Conservation (phyloP, 2,888 invertebrate genomes). For the Lingula anatina region DNA sequence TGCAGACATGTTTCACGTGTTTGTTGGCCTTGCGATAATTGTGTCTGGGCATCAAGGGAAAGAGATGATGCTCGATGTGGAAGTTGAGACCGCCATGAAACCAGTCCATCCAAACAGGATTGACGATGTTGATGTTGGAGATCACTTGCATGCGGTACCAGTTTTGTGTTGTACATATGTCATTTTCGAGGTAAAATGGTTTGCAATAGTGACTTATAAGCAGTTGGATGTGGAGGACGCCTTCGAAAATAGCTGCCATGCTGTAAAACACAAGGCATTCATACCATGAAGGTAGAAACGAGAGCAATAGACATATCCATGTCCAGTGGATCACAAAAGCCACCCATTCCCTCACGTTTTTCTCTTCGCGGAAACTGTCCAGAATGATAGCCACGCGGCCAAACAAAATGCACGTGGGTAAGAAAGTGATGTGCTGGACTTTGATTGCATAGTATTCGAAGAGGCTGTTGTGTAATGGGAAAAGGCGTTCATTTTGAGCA, state of each 20-base stretch:
- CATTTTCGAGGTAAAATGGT: slow-evolving; percentile 1
- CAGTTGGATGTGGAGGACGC: slow-evolving; percentile 10
- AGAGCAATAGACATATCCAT: slow-evolving; percentile 6
- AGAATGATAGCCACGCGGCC: slow-evolving; percentile 7
- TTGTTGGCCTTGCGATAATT: slow-evolving; percentile 5
- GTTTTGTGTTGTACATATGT: slow-evolving; percentile 1
- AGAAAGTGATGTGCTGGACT: slow-evolving; percentile 10
- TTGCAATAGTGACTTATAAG: slow-evolving; percentile 11
- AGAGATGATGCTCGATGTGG: slow-evolving; percentile 12
- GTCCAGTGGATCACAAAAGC: slow-evolving; percentile 7
- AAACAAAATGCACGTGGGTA: slow-evolving; percentile 8
- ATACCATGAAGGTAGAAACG: slow-evolving; percentile 3
- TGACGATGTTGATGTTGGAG: slow-evolving; percentile 11
- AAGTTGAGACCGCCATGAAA: slow-evolving; percentile 12
- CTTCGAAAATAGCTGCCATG: slow-evolving; percentile 5
- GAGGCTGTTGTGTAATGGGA: slow-evolving; percentile 5
- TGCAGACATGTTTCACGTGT: slow-evolving; percentile 7
- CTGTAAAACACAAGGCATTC: slow-evolving; percentile 6
- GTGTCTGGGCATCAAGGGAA: slow-evolving; percentile 9
- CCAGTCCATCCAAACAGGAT: slow-evolving; percentile 12
- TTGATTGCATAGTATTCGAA: slow-evolving; percentile 4
- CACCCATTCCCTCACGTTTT: slow-evolving; percentile 2
- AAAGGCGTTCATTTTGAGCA: slow-evolving; percentile 10
- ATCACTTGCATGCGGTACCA: slow-evolving; percentile 9
- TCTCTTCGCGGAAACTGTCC: slow-evolving; percentile 4